Base-by-base conservation (phyloP, 1,140 invertebrate species). In the Tribolium castaneum region DNA sequence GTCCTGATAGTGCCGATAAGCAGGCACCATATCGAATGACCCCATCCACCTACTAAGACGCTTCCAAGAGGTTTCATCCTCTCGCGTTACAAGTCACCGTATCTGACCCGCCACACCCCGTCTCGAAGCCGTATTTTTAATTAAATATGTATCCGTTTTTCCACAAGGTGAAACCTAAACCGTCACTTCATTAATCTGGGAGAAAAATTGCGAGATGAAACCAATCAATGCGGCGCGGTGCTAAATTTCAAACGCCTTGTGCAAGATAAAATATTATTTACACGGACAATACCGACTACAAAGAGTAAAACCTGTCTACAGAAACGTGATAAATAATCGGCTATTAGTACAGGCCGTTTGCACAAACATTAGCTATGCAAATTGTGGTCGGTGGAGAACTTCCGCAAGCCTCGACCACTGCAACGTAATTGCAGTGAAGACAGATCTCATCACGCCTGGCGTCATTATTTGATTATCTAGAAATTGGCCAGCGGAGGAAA, bases 101-200 rank as follows among this genome's bases (percentile, higher is more conserved):
- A 72, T 72, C 14, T 72, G 50, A 72, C 50, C 22, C 10, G 50
- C 50, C 39, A 72, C 70, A 72, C 70, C 70, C 50, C 14, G 59
- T 50, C 22, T 72, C 13, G 70, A 72, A 72, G 70, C 70, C 70
- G n/a, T 72, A 72, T 49, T 72, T 72, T 72, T 72, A 72, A 72
- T 72, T 72, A 72, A 72, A 50, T 39, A 13, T 39, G 54, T 25
- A 59, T 22, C 39, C 59, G 10, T 12, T 66, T 12, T 22, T 30
- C 30, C 4, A 2, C 22, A 66, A 66, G 59, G 12, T 66, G 59
- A 34, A 66, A 66, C 25, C 59, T 13, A 66, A 34, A 66, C 59
- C n/a, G 10, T 12, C 3, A 3, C 59, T 34, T 62, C 56, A 56
- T 56, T 56, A 1, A 19, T 19, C 16, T 19, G 1, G 25, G 25